Evolutionary conservation across 2,113 vertebrate genomes (phyloP).

Genomic region (Triplophysa tibetana): DNA sequence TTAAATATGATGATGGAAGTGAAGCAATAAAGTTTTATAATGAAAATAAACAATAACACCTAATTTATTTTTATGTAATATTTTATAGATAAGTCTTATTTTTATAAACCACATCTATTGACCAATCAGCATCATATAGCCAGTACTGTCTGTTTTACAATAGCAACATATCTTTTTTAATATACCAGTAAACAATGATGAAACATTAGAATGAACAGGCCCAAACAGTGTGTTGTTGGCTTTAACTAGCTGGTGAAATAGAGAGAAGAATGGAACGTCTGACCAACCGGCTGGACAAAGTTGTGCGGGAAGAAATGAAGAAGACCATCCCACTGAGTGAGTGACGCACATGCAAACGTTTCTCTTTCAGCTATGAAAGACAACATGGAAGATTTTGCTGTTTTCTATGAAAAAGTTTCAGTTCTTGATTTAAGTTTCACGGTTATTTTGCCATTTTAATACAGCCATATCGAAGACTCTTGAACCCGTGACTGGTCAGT

Average conservation of each 20-base stretch:
- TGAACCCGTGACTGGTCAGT: conserved; percentile 86
- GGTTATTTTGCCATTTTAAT: conserved; percentile 11
- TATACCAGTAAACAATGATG: background rate
- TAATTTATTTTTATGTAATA: too few relatives aligned
- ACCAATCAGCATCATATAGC: too few relatives aligned
- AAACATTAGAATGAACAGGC: background rate
- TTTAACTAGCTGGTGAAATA: conserved; percentile 81
- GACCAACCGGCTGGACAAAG: conserved; percentile 86
- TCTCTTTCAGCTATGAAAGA: background rate
- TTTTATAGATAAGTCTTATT: too few relatives aligned
- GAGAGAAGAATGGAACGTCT: conserved; percentile 85
- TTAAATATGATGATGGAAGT: background rate
- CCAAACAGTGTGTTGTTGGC: conserved; percentile 48
- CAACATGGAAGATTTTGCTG: background rate
- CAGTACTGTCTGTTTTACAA: too few relatives aligned
- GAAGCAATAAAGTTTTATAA: background rate
- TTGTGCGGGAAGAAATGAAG: conserved; percentile 93
- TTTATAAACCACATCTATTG: too few relatives aligned
- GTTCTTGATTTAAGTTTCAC: background rate
- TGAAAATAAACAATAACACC: too few relatives aligned
- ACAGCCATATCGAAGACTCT: conserved; percentile 80
- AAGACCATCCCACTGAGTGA: conserved; percentile 92
- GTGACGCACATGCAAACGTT: conserved; percentile 47
- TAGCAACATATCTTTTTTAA: too few relatives aligned
- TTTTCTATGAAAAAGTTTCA: background rate